Evolutionary conservation across 2,797 vertebrate species (phyloP).

Genomic region (Pelochelys cantorii): DNA sequence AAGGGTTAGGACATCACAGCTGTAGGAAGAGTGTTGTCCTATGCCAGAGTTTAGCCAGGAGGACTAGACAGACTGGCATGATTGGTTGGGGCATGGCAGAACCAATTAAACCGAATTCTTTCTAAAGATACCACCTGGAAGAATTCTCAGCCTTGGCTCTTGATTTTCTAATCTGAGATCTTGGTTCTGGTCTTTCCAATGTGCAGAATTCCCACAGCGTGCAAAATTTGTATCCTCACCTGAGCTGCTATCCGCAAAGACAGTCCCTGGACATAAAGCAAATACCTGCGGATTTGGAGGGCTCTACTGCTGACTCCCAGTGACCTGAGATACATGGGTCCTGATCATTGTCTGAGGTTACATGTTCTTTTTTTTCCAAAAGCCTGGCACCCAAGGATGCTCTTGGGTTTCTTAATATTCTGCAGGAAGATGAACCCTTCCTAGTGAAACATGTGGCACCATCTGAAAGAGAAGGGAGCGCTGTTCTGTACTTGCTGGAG

Average conservation of each 20-base stretch:
- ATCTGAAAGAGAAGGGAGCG: slow-evolving; percentile 48
- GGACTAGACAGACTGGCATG: not conserved
- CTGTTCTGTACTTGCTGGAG: too few relatives aligned
- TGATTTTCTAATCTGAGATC: not conserved
- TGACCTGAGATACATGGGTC: not conserved
- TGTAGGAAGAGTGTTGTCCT: not conserved
- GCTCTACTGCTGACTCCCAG: not conserved
- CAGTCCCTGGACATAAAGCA: too few relatives aligned
- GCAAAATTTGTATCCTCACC: too few relatives aligned
- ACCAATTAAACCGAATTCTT: not conserved
- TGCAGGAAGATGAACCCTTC: slow-evolving; percentile 29
- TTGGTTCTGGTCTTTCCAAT: not conserved
- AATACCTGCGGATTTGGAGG: too few relatives aligned
- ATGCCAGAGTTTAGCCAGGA: not conserved
- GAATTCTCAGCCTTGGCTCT: not conserved
- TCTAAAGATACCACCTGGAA: rapidly evolving
- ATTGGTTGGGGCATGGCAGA: not conserved
- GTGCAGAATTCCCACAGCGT: not conserved
- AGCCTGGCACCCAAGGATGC: slow-evolving; percentile 43
- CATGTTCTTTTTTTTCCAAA: slow-evolving; percentile 16
- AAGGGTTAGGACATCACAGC: slow-evolving; percentile 60
- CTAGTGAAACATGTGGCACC: slow-evolving; percentile 55
- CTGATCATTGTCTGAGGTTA: not conserved
- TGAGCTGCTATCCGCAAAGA: too few relatives aligned
- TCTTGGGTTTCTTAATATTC: slow-evolving; percentile 46